Base-by-base conservation (phyloP, 2,113 vertebrate genomes). In the Rhinogobius similis region DNA sequence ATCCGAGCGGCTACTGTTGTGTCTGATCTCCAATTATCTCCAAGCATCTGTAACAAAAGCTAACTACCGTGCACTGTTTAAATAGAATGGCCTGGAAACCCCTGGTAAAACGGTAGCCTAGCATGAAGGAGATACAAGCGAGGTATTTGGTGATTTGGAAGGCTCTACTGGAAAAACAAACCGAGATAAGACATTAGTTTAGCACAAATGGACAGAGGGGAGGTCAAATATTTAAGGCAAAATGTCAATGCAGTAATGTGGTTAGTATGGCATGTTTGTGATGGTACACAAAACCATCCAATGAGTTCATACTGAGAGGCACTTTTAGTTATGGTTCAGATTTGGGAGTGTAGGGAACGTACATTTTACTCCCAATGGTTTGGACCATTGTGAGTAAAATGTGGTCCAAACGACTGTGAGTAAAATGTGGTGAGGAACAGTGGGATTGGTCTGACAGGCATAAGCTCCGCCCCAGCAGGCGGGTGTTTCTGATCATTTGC, bases 21-120 rank as follows among this genome's bases (percentile, higher is more conserved):
- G 50, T 85, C 29, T 77, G 61, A 77, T 79, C 67, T 74, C 58
- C 69, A 67, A 77, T 79, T 69, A 82, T 69, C 75, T 77, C 72
- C 39, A 66, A 65, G 38, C 72, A 65, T 61, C 55, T 75, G 50
- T 24, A 67, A 75, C 64, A 77, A 79, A 48, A 52, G 61, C 44
- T 65, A 52, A 64, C 55, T 68, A 29, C 24, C 10, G 36, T 48
- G 62, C 61, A 56, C 36, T 62, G 52, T 68, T 73, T 48, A 36
- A 81, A 50, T 36, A 53, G 24, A 1, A 21, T 48, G 20, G 36
- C 20, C 56, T 13, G 3, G 39, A 70, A 46, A 53, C 36, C 48
- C 10, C 52, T 20, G 67, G 39, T 55, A 55, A 26, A 43, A 70
- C 58, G 55, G 56, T 39, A 39, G 61, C 46, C 7, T 24, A 26